Conservation (phyloP, 2,113 vertebrate species). For the Takifugu flavidus region DNA sequence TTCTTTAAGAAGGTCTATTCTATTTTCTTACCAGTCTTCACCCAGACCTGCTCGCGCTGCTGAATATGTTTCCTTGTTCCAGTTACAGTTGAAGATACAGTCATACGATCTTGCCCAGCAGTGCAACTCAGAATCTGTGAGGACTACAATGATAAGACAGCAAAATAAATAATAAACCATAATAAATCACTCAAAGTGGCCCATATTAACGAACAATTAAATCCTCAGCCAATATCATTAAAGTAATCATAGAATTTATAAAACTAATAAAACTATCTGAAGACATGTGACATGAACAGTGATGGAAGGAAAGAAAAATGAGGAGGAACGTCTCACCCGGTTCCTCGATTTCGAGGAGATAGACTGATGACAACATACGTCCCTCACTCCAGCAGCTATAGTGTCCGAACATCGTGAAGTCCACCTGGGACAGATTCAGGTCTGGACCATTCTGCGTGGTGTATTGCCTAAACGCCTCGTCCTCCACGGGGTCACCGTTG, state of each 20-base stretch:
- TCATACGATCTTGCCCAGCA: constrained; percentile 69
- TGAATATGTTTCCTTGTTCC: constrained; percentile 7
- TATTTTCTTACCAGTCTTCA: constrained; percentile 56
- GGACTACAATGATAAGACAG: neutral
- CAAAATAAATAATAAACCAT: too few species aligned
- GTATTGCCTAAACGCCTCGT: fast-evolving
- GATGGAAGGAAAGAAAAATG: neutral
- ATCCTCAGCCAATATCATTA: too few species aligned
- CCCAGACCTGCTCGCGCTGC: constrained; percentile 63
- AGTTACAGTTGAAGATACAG: constrained; percentile 68
- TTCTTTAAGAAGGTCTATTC: neutral
- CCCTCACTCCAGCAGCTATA: constrained; percentile 67
- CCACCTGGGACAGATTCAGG: constrained; percentile 24
- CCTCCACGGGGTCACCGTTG: fast-evolving
- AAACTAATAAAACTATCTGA: too few species aligned
- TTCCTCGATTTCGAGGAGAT: constrained; percentile 51
- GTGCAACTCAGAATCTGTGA: constrained; percentile 42
- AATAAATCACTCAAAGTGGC: too few species aligned
- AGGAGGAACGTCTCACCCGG: constrained; percentile 22
- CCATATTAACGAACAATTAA: too few species aligned
- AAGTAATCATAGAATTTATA: too few species aligned
- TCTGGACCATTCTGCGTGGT: neutral
- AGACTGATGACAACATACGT: constrained; percentile 46
- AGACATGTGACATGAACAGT: too few species aligned
- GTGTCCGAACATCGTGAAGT: constrained; percentile 38